Evolutionary conservation across 2,888 invertebrate genomes (phyloP).

Genomic region (Nemotelus nigrinus): DNA sequence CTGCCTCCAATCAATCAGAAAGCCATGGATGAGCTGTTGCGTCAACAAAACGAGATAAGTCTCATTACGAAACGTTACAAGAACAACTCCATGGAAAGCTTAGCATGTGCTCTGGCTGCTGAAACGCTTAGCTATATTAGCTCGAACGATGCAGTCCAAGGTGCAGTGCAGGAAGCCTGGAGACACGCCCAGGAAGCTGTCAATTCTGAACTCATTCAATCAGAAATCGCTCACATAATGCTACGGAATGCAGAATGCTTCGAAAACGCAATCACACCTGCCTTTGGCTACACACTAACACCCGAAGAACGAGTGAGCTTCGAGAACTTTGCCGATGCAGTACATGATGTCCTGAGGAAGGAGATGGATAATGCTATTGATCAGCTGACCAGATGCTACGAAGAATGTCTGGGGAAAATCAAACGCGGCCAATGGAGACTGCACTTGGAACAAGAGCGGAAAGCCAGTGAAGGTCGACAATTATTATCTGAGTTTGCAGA

Average conservation of each 20-base stretch:
- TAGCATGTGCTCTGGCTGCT: constrained; percentile 76
- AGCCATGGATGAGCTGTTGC: constrained; percentile 62
- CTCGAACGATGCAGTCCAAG: constrained; percentile 70
- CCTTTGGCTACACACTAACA: constrained; percentile 71
- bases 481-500: constrained; percentile 75
- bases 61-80: constrained; percentile 73
- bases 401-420: constrained; percentile 71
- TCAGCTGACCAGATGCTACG: constrained; percentile 75
- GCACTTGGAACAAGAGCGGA: constrained; percentile 66
- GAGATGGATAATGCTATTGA: constrained; percentile 78
- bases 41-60: constrained; percentile 72
- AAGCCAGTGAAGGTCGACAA: constrained; percentile 65
- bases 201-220: constrained; percentile 78
- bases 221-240: constrained; percentile 80
- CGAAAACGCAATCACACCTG: constrained; percentile 70
- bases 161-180: constrained; percentile 79
- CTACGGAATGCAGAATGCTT: constrained; percentile 76
- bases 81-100: constrained; percentile 73
- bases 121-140: constrained; percentile 74
- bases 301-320: constrained; percentile 75
- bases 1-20: constrained; percentile 67
- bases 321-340: constrained; percentile 80
- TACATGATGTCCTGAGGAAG: constrained; percentile 75
- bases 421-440: constrained; percentile 66
- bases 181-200: constrained; percentile 79